Evolutionary conservation across 2,888 invertebrate genomes (phyloP).

Genomic region (Acholoe squamosa): DNA sequence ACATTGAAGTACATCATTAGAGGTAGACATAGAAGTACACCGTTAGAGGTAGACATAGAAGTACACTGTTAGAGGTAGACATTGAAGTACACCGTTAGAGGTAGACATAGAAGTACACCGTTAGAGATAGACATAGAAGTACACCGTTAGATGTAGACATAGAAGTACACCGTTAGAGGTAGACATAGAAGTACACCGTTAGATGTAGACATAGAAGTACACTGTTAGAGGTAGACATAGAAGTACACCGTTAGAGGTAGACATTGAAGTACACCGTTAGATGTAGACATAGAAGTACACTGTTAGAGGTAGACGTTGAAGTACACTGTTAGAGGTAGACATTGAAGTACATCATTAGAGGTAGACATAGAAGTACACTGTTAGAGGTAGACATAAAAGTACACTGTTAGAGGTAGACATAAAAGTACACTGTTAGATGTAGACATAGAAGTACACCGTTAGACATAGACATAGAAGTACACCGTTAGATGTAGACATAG

Average conservation of each 20-base stretch:
- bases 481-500: no score
- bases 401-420: not conserved
- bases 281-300: not conserved
- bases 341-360: not conserved
- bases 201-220: not conserved
- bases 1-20: no score
- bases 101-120: not conserved
- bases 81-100: not conserved
- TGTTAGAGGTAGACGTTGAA: not conserved
- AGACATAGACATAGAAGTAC: no score
- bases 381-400: not conserved
- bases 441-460: no score
- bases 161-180: not conserved
- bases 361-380: not conserved
- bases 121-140: not conserved
- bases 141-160: no score
- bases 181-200: not conserved
- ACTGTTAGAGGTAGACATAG: no score
- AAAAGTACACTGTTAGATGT: no score
- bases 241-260: not conserved
- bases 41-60: not conserved
- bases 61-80: not conserved
- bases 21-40: not conserved
- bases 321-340: not conserved
- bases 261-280: not conserved